These are phyloP conservation scores for Etia nguti DNA, from an alignment of 2,113 vertebrate species.

Conservation along the genomic window DNA sequence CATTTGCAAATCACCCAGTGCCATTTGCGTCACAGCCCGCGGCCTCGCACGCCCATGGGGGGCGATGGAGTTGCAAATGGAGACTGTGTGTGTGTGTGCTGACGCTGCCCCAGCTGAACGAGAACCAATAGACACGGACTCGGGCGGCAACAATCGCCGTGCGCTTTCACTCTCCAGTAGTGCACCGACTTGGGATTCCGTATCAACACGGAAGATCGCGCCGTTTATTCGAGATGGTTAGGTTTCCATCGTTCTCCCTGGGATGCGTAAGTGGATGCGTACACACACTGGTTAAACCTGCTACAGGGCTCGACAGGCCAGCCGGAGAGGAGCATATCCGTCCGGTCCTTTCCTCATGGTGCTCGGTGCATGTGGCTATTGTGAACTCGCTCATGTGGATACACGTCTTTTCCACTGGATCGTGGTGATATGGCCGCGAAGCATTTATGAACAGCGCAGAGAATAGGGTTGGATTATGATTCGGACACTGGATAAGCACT, in stretches of 20 bases:
- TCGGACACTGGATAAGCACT: background rate
- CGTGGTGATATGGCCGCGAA: conserved; percentile 13
- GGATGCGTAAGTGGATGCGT: conserved; percentile 62
- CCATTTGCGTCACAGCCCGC: conserved; percentile 71
- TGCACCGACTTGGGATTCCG: conserved; percentile 20
- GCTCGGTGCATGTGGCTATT: conserved; percentile 54
- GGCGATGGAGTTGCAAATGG: conserved; percentile 70
- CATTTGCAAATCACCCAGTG: conserved; percentile 65
- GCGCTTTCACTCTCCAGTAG: conserved; percentile 42
- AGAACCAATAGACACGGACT: conserved; percentile 49
- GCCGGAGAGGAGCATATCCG: conserved; percentile 13
- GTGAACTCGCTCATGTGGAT: conserved; percentile 36
- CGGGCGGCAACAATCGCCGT: conserved; percentile 49
- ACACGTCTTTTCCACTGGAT: conserved; percentile 1
- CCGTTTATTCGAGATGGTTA: conserved; percentile 4
- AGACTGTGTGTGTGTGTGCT: conserved; percentile 54
- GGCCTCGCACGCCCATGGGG: conserved; percentile 68
- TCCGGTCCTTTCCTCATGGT: conserved; percentile 41
- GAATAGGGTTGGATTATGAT: background rate
- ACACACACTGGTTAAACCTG: background rate
- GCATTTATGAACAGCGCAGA: conserved; percentile 12
- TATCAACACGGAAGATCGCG: conserved; percentile 44
- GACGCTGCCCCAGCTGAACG: conserved; percentile 65
- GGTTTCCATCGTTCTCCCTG: background rate
- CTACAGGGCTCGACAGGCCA: conserved; percentile 37